Conservation (phyloP, 2,797 vertebrate species). For the Craterocephalus amniculus region DNA sequence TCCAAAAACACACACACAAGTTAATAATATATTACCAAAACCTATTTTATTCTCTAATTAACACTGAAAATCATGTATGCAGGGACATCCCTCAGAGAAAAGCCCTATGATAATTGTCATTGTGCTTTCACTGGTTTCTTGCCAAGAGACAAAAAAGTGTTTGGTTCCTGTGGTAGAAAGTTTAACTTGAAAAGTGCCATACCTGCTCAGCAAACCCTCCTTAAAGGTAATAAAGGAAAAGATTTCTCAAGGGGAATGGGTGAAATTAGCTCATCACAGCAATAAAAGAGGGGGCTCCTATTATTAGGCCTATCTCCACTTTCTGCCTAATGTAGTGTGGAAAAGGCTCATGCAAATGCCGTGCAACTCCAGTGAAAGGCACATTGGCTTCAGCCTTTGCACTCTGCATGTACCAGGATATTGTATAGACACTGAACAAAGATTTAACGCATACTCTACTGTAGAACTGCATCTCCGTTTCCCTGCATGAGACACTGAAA, state of each 20-base stretch:
- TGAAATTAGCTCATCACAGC: conserved; percentile 64
- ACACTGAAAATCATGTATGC: background rate
- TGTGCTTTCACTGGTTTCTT: conserved; percentile 1
- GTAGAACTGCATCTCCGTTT: conserved; percentile 1
- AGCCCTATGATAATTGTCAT: background rate
- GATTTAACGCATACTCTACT: conserved; percentile 21
- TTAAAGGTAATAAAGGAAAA: conserved; percentile 50
- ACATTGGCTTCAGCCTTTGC: conserved; percentile 25
- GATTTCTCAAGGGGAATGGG: conserved; percentile 64
- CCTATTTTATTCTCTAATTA: background rate
- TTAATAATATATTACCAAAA: background rate
- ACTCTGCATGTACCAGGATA: conserved; percentile 5
- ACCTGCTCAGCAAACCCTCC: conserved; percentile 53
- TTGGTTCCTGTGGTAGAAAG: conserved; percentile 20
- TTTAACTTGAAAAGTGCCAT: conserved; percentile 21
- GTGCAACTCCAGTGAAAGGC: conserved; percentile 42
- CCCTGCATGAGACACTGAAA: conserved; percentile 10
- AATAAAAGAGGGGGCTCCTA: conserved; percentile 40
- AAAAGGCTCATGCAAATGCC: conserved; percentile 61
- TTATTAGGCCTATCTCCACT: conserved; percentile 54
- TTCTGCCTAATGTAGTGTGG: conserved; percentile 67
- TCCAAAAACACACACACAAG: background rate
- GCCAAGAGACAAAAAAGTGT: conserved; percentile 21
- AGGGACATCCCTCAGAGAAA: background rate
- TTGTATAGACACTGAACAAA: conserved; percentile 14